Conservation (phyloP, 2,888 invertebrate species). For the Agrochola macilenta region DNA sequence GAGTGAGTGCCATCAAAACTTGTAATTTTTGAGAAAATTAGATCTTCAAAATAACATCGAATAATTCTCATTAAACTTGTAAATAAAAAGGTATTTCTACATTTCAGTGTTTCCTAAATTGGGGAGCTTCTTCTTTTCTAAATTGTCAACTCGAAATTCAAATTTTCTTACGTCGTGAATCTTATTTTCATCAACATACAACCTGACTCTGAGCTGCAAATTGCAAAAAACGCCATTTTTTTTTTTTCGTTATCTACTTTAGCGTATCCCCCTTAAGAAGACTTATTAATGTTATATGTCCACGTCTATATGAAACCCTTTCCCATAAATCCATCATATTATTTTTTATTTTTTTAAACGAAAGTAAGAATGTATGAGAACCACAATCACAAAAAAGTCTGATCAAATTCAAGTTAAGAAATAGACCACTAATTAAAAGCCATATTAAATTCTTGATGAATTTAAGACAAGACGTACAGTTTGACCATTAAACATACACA, state of each 20-base stretch:
- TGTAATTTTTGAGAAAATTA: no score
- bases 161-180: no score
- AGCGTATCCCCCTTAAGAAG: background rate
- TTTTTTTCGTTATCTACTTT: no score
- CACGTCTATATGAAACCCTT: background rate
- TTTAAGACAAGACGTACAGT: constrained; percentile 45
- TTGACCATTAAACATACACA: constrained; percentile 22
- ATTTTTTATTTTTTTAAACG: background rate
- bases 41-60: background rate
- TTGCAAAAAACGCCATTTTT: no score
- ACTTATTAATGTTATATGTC: background rate
- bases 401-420: background rate
- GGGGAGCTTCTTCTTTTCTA: background rate
- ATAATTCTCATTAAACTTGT: background rate
- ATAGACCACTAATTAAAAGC: background rate
- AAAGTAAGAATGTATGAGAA: background rate
- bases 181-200: no score
- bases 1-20: no score
- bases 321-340: background rate
- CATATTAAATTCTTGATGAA: constrained; percentile 21
- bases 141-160: background rate
- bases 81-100: background rate
- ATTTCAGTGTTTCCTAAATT: background rate
- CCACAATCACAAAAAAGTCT: background rate
- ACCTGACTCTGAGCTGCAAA: no score